Evolutionary conservation across 2,888 invertebrate genomes (phyloP), one percentile per base, ranked within the genome.

Genomic region (Drosophila suboccidentalis): DNA sequence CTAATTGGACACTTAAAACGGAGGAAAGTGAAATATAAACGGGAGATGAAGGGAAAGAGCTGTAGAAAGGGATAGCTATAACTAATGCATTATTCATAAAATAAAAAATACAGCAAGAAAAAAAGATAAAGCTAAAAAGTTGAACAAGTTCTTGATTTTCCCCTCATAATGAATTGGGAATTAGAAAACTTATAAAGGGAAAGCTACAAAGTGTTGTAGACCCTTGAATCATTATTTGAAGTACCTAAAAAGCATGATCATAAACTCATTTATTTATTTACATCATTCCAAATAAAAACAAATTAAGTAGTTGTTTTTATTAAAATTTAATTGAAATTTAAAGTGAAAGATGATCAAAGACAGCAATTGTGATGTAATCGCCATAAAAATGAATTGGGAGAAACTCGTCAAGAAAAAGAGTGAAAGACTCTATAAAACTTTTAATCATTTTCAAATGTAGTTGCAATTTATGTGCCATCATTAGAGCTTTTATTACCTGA

Each of bases 1-100:
- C 75, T 84, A 78, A 78, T 78, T 78, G 75, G 41, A 26, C 38
- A 74, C 44, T 59, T 59, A 62, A 43, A 38, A 29, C 36, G 62
- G 61, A 57, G 43, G 61, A 76, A 76, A 77, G 57, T 64, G 57
- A 65, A 32, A 19, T 3, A 13, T 13, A 17, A 4, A 17, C 6
- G 8, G 38, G 29, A 47, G 19, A 43, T 13, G 41, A 22, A 6
- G 22, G 29, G 32, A 46, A 32, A 26, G 17, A 49, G 19, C 17
- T 29, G 17, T 43, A 51, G 39, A 17, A 19, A 19, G 41, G n/a
- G 47, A 47, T 13, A 38, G 47, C 46, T 15, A 39, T 5, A 15
- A 11, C 41, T 32, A 59, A 32, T 49, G 59, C 29, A 39, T 59
- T 49, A 59, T 59, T 29, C 49, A 59, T 49, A 8, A 15, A 11